Conservation (phyloP, 1,140 invertebrate genomes). For the Ephestia elutella region DNA sequence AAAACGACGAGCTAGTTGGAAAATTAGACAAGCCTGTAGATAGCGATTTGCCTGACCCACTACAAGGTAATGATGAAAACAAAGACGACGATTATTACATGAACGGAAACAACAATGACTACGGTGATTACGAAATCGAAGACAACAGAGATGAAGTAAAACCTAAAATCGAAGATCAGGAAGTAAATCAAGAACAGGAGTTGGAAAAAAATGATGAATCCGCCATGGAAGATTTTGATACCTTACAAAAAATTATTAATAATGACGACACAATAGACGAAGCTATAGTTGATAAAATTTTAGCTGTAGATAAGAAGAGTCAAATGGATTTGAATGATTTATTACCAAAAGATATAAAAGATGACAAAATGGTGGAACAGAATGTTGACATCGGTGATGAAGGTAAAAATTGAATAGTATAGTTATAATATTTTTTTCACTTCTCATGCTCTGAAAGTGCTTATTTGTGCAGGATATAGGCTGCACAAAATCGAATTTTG, state of each 20-base stretch:
- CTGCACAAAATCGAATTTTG: too few species aligned
- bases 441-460: too few species aligned
- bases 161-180: conserved; percentile 4
- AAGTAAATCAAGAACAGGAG: conserved; percentile 4
- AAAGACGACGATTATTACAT: neutral
- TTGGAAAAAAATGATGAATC: conserved; percentile 13
- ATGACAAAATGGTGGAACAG: neutral
- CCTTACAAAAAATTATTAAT: neutral
- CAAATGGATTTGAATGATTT: conserved; percentile 2
- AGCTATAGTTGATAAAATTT: neutral
- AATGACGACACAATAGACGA: neutral
- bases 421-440: too few species aligned
- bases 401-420: neutral
- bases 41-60: neutral
- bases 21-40: conserved; percentile 7
- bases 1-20: conserved; percentile 15
- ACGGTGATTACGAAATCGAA: conserved; percentile 52
- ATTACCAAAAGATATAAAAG: neutral
- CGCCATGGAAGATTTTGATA: conserved; percentile 1
- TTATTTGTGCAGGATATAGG: too few species aligned
- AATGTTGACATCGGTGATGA: neutral
- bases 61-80: neutral
- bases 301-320: conserved; percentile 4
- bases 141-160: conserved; percentile 48
- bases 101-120: neutral